A percentile compares a stretch with the other conserved stretches of the same genome.
These are phyloP conservation scores for Caenorhabditis zanzibari DNA, from an alignment of 2,888 invertebrate genomes.

Conservation along the genomic window DNA sequence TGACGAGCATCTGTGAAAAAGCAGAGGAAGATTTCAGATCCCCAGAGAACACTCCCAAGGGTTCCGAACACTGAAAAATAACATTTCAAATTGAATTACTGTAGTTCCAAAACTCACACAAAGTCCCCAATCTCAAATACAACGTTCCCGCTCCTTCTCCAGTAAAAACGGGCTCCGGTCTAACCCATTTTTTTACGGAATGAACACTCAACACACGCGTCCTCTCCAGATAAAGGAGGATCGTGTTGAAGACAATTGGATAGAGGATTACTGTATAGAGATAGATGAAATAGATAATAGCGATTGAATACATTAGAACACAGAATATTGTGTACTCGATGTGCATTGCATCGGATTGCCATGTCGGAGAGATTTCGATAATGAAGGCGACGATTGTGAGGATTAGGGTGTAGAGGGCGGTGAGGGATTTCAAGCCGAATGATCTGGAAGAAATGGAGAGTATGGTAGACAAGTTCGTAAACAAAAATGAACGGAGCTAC, in stretches of 20 bases:
- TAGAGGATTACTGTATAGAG: slow-evolving; percentile 57
- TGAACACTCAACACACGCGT: slow-evolving; percentile 32
- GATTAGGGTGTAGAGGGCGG: slow-evolving; percentile 52
- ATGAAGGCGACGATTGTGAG: slow-evolving; percentile 64
- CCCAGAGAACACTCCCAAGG: slow-evolving; percentile 60
- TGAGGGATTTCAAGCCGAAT: slow-evolving; percentile 53
- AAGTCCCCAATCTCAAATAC: slow-evolving; percentile 56
- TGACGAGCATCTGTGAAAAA: slow-evolving; percentile 59
- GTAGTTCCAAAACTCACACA: slow-evolving; percentile 26
- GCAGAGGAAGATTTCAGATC: slow-evolving; percentile 60
- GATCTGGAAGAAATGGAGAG: slow-evolving; percentile 7
- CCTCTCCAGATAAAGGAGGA: slow-evolving; percentile 44
- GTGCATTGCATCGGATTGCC: slow-evolving; percentile 57
- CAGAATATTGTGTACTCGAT: slow-evolving; percentile 62
- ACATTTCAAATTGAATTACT: neutral
- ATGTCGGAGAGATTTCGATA: slow-evolving; percentile 56
- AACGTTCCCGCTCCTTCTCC: slow-evolving; percentile 57
- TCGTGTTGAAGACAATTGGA: slow-evolving; percentile 47
- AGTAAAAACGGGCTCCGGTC: slow-evolving; percentile 50
- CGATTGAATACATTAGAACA: slow-evolving; percentile 61
- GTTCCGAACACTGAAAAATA: slow-evolving; percentile 60
- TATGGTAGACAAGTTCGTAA: neutral
- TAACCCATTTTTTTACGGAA: slow-evolving; percentile 35
- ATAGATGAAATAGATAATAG: slow-evolving; percentile 59
- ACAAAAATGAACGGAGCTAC: neutral